Evolutionary conservation across 1,140 invertebrate species (phyloP).

Genomic region (Protaetia brevitarsis): DNA sequence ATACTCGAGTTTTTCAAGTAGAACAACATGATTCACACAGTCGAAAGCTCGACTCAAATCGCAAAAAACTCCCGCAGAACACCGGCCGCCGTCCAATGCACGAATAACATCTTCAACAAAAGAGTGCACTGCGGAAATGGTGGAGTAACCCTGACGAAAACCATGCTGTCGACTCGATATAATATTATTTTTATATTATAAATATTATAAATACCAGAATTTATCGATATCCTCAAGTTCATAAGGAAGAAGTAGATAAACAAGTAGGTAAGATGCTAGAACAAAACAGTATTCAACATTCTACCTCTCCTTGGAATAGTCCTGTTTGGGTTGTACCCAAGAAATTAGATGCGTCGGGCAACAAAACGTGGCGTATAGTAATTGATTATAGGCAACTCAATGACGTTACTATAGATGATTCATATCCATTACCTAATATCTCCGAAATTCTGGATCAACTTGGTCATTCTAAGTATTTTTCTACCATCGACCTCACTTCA

Average conservation of each 20-base stretch:
- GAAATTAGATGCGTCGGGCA: neutral
- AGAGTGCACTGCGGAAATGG: too few relatives aligned
- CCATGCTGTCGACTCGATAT: too few relatives aligned
- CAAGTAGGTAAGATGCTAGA: neutral
- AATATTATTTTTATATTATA: too few relatives aligned
- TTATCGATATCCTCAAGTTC: too few relatives aligned
- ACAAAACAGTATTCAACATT: neutral
- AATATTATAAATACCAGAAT: too few relatives aligned
- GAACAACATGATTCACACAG: too few relatives aligned
- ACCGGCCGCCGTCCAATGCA: too few relatives aligned
- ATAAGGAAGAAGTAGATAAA: neutral
- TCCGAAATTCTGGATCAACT: neutral
- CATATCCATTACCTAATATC: neutral
- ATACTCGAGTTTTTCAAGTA: too few relatives aligned
- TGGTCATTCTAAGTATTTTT: neutral
- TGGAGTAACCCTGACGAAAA: too few relatives aligned
- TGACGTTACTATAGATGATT: neutral
- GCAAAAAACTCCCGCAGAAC: too few relatives aligned
- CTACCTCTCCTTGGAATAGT: neutral
- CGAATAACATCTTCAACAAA: too few relatives aligned
- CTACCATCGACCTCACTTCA: neutral
- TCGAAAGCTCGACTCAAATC: too few relatives aligned
- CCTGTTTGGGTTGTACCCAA: neutral
- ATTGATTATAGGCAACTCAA: neutral
- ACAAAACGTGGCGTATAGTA: neutral